Base-by-base conservation (phyloP, 1,140 invertebrate genomes). In the Meteorus sp. region DNA sequence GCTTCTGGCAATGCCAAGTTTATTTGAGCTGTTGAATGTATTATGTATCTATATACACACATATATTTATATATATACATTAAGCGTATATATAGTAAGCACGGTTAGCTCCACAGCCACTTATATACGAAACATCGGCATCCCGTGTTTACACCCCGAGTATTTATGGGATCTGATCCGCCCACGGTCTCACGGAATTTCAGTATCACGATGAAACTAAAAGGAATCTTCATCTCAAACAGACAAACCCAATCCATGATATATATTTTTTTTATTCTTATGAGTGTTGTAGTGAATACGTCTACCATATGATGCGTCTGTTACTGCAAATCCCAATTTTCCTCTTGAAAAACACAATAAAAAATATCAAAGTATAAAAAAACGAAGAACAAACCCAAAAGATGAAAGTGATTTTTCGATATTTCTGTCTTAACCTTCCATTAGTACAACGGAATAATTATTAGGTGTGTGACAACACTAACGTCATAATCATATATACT, bases 151-250 rank as follows among this genome's bases (percentile, higher is more conserved):
- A 76, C 74, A 71, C 67, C 72, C 68, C 35, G 61, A 68, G 65
- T 76, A 74, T 76, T 75, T 76, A 78, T 73, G 71, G 64, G 64
- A 65, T 65, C 70, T 66, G 71, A 69, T 70, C 71, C 73, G 70
- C 73, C 70, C 68, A 77, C 73, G 66, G 73, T 62, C 31, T 55
- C 5, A 19, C 27, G 51, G 56, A 57, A 55, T 57, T 58, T 50
- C 51, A 41, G 47, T 60, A 43, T 41, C 41, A 27, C 13, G 45
- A 31, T 56, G 39, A 45, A 27, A 55, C 25, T 48, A 48, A 48
- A 48, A 31, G 25, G n/a, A 48, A 48, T 29, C 23, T 31, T 31
- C 23, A 23, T 48, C 45, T 48, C 50, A 52, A 35, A 19, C 22
- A 23, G 22, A n/a, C 19, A 51, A 25, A 39, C 11, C 41, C 15